Evolutionary conservation across 2,113 vertebrate genomes (phyloP).

Genomic region (Eublepharis macularius): DNA sequence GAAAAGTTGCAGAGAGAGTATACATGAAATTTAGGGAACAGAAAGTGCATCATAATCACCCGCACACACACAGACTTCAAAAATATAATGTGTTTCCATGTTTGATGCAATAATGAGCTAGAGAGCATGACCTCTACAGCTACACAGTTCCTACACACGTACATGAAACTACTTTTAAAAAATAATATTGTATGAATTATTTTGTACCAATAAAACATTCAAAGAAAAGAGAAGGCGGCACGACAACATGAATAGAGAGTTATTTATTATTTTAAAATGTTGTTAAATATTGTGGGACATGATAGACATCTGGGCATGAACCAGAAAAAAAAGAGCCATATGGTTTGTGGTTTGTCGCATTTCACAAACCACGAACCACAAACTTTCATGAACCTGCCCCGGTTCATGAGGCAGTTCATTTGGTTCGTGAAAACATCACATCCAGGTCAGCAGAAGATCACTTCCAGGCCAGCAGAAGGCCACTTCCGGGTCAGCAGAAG

Average conservation of each 20-base stretch:
- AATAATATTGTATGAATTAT: not conserved
- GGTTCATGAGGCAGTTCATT: too few species aligned
- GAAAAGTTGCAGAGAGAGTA: not conserved
- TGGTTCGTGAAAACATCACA: too few species aligned
- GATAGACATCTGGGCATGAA: too few species aligned
- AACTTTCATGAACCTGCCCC: too few species aligned
- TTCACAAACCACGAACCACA: too few species aligned
- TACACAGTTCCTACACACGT: not conserved
- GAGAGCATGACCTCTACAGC: not conserved
- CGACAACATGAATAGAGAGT: not conserved
- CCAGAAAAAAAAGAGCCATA: too few species aligned
- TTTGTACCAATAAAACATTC: not conserved
- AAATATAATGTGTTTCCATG: not conserved
- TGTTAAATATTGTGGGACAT: not conserved
- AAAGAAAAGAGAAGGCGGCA: not conserved
- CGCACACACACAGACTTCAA: too few species aligned
- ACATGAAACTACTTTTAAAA: not conserved
- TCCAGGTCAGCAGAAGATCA: too few species aligned
- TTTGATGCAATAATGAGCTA: not conserved
- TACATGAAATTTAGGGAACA: not conserved
- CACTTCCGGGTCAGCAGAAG: too few species aligned
- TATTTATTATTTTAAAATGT: not conserved
- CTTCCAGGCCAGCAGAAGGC: too few species aligned
- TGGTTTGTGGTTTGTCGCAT: too few species aligned
- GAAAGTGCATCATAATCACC: not conserved